Base-by-base conservation (phyloP, 2,888 invertebrate genomes). In the Chromoteleia sp. region DNA sequence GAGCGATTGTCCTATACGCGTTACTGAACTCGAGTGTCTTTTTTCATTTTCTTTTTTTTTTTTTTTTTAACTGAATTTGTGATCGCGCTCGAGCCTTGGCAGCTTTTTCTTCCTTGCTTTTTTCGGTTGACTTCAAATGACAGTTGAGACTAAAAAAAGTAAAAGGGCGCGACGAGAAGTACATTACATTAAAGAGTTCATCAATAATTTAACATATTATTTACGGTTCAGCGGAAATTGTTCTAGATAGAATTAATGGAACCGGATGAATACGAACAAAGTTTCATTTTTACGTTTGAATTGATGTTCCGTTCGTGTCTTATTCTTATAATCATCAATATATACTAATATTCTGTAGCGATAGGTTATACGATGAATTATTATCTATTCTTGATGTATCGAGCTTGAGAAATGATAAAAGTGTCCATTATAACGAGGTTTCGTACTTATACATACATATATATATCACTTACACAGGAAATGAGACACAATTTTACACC, bases 1-100 rank as follows among this genome's bases (percentile, higher is more conserved):
- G 90, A 90, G 88, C 90, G 87, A 90, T 88, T 88, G 88, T 88
- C 86, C 87, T 85, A 56, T 80, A 52, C 52, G 78, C 71, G 54
- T 61, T 78, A 54, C 81, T 39, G n/a, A 61, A 63, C 78, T 78
- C 77, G 73, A 77, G 82, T 78, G 54, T 50, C 63, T 81, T 71
- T 59, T 76, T 65, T 61, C 43, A 29, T 12, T 36, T 71, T 70
- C 65, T 71, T 56, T 43, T 41, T 68, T 52, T 45, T 17, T 56
- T 43, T 21, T 17, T 29, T 7, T 67, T 70, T 50, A 25, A 50
- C 61, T 48, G 71, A 81, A 81, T 71, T 71, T 48, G 21, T 43
- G 56, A 75, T 76, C 71, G 54, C 58, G 36, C 56, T 63, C 54
- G 71, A 70, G 17, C n/a, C 45, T 48, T 12, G 50, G 39, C 43